Evolutionary conservation across 2,888 invertebrate genomes (phyloP).

Genomic region (Scaptomyza tumidula): DNA sequence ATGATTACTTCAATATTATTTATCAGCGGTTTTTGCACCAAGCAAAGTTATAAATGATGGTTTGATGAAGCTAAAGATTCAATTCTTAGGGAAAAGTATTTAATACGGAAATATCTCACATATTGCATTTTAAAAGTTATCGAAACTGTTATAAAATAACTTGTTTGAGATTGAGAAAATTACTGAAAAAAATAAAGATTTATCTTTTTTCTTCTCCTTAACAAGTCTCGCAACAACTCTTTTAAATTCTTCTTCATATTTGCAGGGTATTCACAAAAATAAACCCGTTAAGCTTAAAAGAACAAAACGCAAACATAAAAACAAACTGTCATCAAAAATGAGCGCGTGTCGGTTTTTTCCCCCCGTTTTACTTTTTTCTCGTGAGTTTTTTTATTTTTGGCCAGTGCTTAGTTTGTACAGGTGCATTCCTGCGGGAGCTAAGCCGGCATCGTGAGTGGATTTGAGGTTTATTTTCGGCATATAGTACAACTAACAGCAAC

Average conservation of each 20-base stretch:
- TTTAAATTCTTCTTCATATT: not conserved
- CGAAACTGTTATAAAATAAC: too few relatives aligned
- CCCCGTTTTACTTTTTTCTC: constrained; percentile 6
- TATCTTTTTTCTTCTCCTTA: too few relatives aligned
- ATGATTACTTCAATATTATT: too few relatives aligned
- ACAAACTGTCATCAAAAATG: constrained; percentile 39
- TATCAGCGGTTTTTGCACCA: too few relatives aligned
- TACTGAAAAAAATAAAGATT: too few relatives aligned
- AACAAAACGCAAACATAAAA: not conserved
- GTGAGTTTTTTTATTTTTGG: constrained; percentile 1
- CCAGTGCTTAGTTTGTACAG: constrained; percentile 33
- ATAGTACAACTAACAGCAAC: constrained; percentile 19
- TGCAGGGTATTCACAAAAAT: constrained; percentile 15
- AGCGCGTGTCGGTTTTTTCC: constrained; percentile 52
- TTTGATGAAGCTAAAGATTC: too few relatives aligned
- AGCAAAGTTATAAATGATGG: too few relatives aligned
- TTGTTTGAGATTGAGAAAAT: too few relatives aligned
- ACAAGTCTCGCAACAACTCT: not conserved
- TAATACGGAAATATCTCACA: too few relatives aligned
- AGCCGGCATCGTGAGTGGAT: constrained; percentile 43
- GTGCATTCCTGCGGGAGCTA: constrained; percentile 53
- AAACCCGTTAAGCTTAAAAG: constrained; percentile 1
- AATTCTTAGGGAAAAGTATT: too few relatives aligned
- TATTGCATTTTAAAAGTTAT: too few relatives aligned
- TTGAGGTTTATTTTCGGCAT: constrained; percentile 25